Evolutionary conservation across 2,888 invertebrate genomes (phyloP), one percentile per base, ranked within the genome.

Genomic region (Lithophane leautieri): DNA sequence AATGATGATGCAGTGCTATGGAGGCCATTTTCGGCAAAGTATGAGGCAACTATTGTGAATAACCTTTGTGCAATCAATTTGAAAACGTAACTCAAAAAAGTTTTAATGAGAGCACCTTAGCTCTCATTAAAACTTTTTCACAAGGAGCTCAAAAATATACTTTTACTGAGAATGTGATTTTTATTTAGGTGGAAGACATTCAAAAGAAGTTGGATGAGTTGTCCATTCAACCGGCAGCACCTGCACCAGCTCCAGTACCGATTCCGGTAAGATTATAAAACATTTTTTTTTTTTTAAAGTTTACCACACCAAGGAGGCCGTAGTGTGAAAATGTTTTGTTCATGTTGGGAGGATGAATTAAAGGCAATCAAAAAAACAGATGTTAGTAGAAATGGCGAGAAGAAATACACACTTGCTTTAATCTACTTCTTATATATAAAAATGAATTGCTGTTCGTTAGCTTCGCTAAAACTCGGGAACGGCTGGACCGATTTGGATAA

Each of bases 131-230:
- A 44, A 4, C 40, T 3, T 3, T 60, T 60, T 16, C 47, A n/a
- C n/a, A 4, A 52, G 22, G 22, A 22, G 9, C 52, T n/a, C 52
- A n/a, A 54, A 54, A 54, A n/a, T 12, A 12, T 25, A 6, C 0
- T 14, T 47, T 25, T 65, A 65, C 65, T 44, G 34, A 40, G 0
- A 40, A 14, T 44, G 8, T 61, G 6, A 19, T 65, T 42, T 61
- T 63, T 42, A 82, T 87, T 67, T 78, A 96, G 96, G 96, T 96
- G 2, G 95, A 91, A 79, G 94, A 95, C 16, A 94, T 96, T 44
- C 96, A 96, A 76, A 94, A 90, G 86, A 94, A 95, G 82, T 76
- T 96, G 40, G 96, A 96, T 77, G 95, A 94, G 0, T 84, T 96
- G 7, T 90, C 86, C 22, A 80, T 89, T 3, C 94, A 91, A 76